Evolutionary conservation across 1,140 invertebrate species (phyloP), one percentile per base, ranked within the genome.

Genomic region (Penaeus indicus): DNA sequence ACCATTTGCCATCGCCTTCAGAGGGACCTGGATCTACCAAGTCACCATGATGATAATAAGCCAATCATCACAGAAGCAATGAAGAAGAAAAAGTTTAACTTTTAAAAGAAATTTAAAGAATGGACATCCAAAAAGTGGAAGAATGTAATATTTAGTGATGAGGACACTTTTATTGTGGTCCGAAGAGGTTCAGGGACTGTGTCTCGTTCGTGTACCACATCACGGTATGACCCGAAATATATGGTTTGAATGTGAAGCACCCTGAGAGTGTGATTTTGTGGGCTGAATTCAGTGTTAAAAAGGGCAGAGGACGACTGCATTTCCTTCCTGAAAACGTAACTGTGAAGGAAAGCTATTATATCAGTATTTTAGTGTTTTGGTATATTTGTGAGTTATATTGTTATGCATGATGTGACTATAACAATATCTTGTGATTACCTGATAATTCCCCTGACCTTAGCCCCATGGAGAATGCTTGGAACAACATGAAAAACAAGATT

Each of bases 111-210:
- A 42, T 38, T 47, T 80, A 32, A 4, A 32, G 27, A 42, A 18
- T 80, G 78, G 78, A 80, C 78, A 47, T 80, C 32, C 18, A 47
- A 80, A 1, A 11, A 80, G 0, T 80, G 78, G 78, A 80, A 80
- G 42, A 47, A 80, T 1, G 32, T 80, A 47, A 80, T 80, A 47
- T 80, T 13, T 32, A 42, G 27, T 80, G 10, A 80, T 25, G 78
- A 80, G 42, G 60, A 54, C 79, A 81, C 79, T 32, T 77, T 27
- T 27, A 3, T 4, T 25, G 21, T 77, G 72, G 21, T 27, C 21
- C 7, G 2, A 13, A 21, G 79, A 19, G 4, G 27, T 54, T 54
- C 79, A 81, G 8, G 7, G 79, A 81, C 19, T 8, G 79, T 54
- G 61, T 3, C 4, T 81, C 27, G 42, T 25, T n/a, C 32, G 1